A percentile compares a stretch with the other conserved stretches of the same genome.
Conservation (phyloP, 2,113 vertebrate genomes). For the Sigmodon hispidus region DNA sequence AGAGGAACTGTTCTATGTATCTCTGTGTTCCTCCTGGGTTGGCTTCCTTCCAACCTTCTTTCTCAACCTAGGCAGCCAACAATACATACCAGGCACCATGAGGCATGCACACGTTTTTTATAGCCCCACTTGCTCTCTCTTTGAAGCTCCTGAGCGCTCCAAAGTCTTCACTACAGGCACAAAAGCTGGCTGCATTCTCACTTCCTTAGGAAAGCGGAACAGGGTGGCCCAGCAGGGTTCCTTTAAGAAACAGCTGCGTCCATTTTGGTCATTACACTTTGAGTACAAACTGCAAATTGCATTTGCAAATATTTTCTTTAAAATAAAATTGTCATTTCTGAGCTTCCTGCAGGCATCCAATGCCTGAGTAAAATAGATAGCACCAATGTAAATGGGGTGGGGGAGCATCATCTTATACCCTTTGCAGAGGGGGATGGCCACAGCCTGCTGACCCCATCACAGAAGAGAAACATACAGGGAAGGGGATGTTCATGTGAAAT, state of each 20-base stretch:
- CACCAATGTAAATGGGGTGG: slow-evolving; percentile 59
- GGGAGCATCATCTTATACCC: neutral
- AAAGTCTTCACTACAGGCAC: neutral
- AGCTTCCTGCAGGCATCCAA: slow-evolving; percentile 80
- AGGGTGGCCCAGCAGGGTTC: slow-evolving; percentile 75
- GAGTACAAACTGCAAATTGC: slow-evolving; percentile 84
- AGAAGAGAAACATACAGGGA: slow-evolving; percentile 37
- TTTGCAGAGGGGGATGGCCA: slow-evolving; percentile 55
- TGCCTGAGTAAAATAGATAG: slow-evolving; percentile 76
- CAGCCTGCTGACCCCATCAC: slow-evolving; percentile 31
- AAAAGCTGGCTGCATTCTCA: slow-evolving; percentile 33
- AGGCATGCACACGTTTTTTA: neutral
- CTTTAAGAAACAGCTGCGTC: slow-evolving; percentile 86
- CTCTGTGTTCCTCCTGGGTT: neutral
- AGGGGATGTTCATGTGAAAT: neutral
- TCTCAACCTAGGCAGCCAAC: neutral
- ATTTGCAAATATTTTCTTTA: slow-evolving; percentile 85
- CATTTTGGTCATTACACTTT: slow-evolving; percentile 84
- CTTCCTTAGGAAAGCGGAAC: slow-evolving; percentile 64
- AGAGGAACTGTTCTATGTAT: neutral
- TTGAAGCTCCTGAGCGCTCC: slow-evolving; percentile 18
- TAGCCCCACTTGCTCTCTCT: neutral
- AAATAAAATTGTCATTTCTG: slow-evolving; percentile 83
- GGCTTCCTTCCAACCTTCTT: neutral
- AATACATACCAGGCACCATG: neutral